Percentiles rank a stretch among this genome's conserved stretches.
phyloP scores from a whole-genome alignment of 2,113 vertebrate genomes.

The Scalopus aquaticus region DNA sequence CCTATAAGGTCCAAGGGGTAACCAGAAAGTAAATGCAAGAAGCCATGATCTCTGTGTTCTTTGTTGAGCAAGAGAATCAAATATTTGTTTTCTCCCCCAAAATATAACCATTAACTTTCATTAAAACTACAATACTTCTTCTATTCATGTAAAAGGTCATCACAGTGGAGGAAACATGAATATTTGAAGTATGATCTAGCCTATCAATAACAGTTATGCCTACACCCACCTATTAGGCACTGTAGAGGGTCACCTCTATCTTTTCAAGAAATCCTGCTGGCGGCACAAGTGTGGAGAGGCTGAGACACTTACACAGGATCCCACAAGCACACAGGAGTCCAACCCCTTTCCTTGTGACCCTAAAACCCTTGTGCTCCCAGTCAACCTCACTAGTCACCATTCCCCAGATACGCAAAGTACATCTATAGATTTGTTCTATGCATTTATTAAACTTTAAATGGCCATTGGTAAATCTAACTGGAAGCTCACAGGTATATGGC shows the following conservation, averaged over 20 bases:
- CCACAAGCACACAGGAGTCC: background rate
- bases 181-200: background rate
- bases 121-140: conserved; percentile 71
- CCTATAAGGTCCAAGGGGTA: conserved; percentile 60
- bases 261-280: background rate
- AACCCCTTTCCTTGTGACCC: background rate
- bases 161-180: background rate
- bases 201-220: background rate
- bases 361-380: background rate
- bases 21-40: conserved; percentile 67
- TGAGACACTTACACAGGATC: background rate
- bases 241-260: background rate
- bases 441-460: background rate
- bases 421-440: background rate
- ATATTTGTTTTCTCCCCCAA: conserved; percentile 89
- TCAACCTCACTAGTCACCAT: background rate
- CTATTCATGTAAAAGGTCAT: conserved; percentile 73
- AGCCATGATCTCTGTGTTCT: conserved; percentile 52
- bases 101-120: conserved; percentile 91
- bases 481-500: background rate
- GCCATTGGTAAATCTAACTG: background rate
- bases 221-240: background rate
- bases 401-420: background rate
- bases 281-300: background rate
- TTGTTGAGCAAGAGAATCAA: conserved; percentile 88